Conservation (phyloP, 2,113 vertebrate genomes). For the Lutjanus erythropterus region DNA sequence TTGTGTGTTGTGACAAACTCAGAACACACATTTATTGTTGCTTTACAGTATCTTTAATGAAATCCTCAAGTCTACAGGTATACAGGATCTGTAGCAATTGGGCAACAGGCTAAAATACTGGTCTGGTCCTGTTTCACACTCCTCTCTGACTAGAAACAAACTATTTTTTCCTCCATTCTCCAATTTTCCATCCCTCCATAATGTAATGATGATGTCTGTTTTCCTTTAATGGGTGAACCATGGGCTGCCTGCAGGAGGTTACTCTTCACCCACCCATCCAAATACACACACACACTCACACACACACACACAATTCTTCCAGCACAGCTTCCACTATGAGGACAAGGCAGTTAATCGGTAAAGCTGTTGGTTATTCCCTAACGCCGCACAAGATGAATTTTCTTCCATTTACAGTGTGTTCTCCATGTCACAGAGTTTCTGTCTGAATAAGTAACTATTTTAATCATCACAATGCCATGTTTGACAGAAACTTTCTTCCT, state of each 20-base stretch:
- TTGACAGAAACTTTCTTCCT: background rate
- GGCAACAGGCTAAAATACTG: background rate
- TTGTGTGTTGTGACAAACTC: too few relatives aligned
- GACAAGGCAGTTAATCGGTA: conserved; percentile 56
- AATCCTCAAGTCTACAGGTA: background rate
- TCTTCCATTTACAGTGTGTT: conserved; percentile 26
- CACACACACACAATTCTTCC: background rate
- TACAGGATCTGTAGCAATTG: background rate
- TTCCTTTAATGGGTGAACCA: conserved; percentile 60
- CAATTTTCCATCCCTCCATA: conserved; percentile 28
- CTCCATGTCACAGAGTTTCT: background rate
- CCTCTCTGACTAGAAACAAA: conserved; percentile 21
- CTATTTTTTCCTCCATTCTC: background rate
- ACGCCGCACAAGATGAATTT: conserved; percentile 23
- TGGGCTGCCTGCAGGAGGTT: conserved; percentile 47
- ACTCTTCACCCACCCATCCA: conserved; percentile 55
- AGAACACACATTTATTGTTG: too few relatives aligned
- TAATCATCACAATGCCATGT: conserved; percentile 32
- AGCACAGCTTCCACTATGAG: background rate
- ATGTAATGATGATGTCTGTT: conserved; percentile 33
- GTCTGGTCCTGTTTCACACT: background rate
- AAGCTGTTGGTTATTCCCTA: conserved; percentile 49
- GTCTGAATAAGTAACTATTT: conserved; percentile 44
- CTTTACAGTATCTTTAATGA: too few relatives aligned
- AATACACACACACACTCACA: conserved; percentile 18